phyloP scores from a whole-genome alignment of 2,113 vertebrate species.

The Hemiscyllium ocellatum region DNA sequence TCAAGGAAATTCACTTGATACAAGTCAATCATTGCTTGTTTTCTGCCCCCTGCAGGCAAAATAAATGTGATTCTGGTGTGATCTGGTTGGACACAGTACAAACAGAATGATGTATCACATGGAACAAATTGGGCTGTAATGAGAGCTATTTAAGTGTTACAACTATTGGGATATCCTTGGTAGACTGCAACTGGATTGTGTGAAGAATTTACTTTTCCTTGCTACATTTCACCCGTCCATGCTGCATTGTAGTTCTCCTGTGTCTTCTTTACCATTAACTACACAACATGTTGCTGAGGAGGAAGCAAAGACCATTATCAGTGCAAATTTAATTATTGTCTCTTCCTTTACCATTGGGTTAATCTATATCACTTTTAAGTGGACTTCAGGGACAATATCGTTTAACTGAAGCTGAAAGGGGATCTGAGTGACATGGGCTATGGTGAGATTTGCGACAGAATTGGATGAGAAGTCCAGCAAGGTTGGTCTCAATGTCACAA shows the following conservation, averaged over 20 bases:
- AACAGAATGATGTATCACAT: background rate
- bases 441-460: too few species aligned
- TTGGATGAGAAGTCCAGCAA: too few species aligned
- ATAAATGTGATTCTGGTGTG: background rate
- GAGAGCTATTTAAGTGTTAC: background rate
- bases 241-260: background rate
- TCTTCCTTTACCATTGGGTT: background rate
- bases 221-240: background rate
- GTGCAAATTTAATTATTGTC: background rate
- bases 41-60: background rate
- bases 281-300: background rate
- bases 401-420: too few species aligned
- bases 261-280: background rate
- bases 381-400: too few species aligned
- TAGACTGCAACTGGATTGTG: background rate
- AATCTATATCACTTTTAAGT: background rate
- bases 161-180: background rate
- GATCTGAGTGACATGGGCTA: too few species aligned
- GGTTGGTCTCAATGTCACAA: too few species aligned
- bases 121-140: background rate
- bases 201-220: background rate
- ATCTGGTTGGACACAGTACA: background rate
- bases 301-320: background rate
- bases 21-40: background rate
- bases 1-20: background rate